Conservation (phyloP, 2,888 invertebrate species). For the Drosophila picticornis region DNA sequence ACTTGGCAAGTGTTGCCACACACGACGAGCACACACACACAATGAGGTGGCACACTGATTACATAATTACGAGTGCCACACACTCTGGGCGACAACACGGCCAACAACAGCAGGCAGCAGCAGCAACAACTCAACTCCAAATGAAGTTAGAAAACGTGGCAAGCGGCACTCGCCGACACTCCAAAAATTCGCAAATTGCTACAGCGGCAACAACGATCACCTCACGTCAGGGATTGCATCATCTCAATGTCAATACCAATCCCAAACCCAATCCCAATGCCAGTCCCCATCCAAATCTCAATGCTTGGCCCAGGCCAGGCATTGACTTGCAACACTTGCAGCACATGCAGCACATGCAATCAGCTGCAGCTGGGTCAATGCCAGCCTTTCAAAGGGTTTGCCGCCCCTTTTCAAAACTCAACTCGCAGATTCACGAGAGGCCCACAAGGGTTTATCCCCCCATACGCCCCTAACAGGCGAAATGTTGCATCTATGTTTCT, state of each 20-base stretch:
- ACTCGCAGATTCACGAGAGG: neutral
- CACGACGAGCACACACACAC: slow-evolving; percentile 31
- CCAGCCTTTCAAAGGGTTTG: slow-evolving; percentile 29
- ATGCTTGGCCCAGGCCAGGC: slow-evolving; percentile 1
- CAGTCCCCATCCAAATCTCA: slow-evolving; percentile 5
- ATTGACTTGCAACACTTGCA: slow-evolving; percentile 47
- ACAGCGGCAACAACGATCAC: slow-evolving; percentile 48
- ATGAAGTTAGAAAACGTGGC: slow-evolving; percentile 75
- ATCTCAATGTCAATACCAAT: slow-evolving; percentile 3
- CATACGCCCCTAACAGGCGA: neutral
- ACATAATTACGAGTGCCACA: slow-evolving; percentile 74
- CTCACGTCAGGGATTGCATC: slow-evolving; percentile 9
- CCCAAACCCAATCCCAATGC: neutral
- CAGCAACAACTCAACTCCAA: slow-evolving; percentile 14
- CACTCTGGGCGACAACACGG: slow-evolving; percentile 30
- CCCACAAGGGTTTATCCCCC: slow-evolving; percentile 1
- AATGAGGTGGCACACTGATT: slow-evolving; percentile 76
- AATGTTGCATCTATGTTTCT: neutral
- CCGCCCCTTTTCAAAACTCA: slow-evolving; percentile 12
- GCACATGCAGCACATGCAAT: slow-evolving; percentile 24
- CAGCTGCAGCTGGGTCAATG: slow-evolving; percentile 19
- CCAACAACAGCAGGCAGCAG: slow-evolving; percentile 10
- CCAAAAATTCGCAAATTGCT: slow-evolving; percentile 45
- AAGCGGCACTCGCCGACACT: slow-evolving; percentile 61
- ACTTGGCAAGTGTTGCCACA: slow-evolving; percentile 56